Percentiles rank a stretch among this genome's conserved stretches.
These are phyloP conservation scores for Microctenopoma lineatum DNA, from an alignment of 2,797 vertebrate genomes.

Conservation along the genomic window DNA sequence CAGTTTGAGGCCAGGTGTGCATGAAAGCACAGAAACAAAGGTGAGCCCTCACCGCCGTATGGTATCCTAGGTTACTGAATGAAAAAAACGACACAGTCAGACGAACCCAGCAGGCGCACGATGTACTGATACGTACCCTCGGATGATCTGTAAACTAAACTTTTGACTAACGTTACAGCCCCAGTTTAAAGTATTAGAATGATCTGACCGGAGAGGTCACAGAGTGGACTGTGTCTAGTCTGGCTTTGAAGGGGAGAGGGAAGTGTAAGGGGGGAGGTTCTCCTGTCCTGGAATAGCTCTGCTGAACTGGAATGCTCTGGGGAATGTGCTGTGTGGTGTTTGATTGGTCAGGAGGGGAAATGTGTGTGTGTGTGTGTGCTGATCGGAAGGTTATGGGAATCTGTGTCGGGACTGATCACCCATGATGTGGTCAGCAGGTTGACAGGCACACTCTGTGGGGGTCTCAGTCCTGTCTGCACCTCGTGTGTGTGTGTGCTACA, in stretches of 20 bases:
- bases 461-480: slow-evolving; percentile 77
- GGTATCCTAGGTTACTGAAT: slow-evolving; percentile 17
- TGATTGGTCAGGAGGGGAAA: slow-evolving; percentile 56
- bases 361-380: slow-evolving; percentile 30
- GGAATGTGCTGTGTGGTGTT: slow-evolving; percentile 69
- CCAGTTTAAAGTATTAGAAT: not conserved
- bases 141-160: not conserved
- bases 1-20: slow-evolving; percentile 60
- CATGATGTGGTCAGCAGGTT: slow-evolving; percentile 66
- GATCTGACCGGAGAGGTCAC: slow-evolving; percentile 13
- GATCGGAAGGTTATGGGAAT: slow-evolving; percentile 65
- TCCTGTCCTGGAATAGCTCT: slow-evolving; percentile 83
- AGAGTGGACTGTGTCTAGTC: slow-evolving; percentile 23
- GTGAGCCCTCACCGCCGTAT: slow-evolving; percentile 56
- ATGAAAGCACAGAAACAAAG: slow-evolving; percentile 43
- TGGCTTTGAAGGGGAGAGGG: slow-evolving; percentile 29
- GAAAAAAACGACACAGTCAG: slow-evolving; percentile 2
- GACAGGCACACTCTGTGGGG: slow-evolving; percentile 59
- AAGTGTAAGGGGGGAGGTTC: slow-evolving; percentile 17
- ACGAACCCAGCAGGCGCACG: not conserved
- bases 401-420: slow-evolving; percentile 69
- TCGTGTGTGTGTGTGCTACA: slow-evolving; percentile 33
- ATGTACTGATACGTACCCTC: not conserved
- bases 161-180: not conserved
- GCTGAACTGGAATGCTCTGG: slow-evolving; percentile 78